Evolutionary conservation across 2,888 invertebrate species (phyloP).

Genomic region (Syrphus vitripennis): DNA sequence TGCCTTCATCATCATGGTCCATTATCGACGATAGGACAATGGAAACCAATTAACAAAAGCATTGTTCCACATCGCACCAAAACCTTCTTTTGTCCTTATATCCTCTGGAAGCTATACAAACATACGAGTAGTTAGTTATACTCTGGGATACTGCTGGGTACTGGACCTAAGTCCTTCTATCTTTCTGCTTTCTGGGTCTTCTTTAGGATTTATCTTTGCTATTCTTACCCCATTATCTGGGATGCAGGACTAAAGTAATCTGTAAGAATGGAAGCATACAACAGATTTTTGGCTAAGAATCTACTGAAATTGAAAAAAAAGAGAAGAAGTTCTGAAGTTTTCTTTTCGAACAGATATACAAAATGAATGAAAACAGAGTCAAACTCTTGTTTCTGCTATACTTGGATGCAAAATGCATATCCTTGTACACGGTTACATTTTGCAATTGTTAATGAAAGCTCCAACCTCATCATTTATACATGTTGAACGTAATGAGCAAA

Average conservation of each 20-base stretch:
- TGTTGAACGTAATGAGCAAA: constrained; percentile 61
- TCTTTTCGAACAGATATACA: not conserved
- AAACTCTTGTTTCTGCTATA: not conserved
- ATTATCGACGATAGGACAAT: constrained; percentile 75
- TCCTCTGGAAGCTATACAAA: not conserved
- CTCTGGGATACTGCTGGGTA: no score
- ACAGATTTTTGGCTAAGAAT: not conserved
- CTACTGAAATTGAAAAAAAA: not conserved
- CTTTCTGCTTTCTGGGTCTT: not conserved
- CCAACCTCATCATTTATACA: constrained; percentile 65
- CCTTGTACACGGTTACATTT: constrained; percentile 34
- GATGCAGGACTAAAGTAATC: constrained; percentile 21
- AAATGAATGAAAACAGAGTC: constrained; percentile 33
- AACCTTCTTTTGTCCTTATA: constrained; percentile 22
- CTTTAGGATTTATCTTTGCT: constrained; percentile 25
- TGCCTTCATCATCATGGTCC: constrained; percentile 71
- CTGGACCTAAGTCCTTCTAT: constrained; percentile 12
- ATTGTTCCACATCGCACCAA: constrained; percentile 79
- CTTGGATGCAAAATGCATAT: constrained; percentile 22
- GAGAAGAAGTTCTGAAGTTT: not conserved
- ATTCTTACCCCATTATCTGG: constrained; percentile 54
- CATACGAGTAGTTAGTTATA: not conserved
- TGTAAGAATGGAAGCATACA: not conserved
- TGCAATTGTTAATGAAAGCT: constrained; percentile 62
- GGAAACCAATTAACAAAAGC: constrained; percentile 80